Percentiles rank a stretch among this genome's conserved stretches.
These are phyloP conservation scores for Myocastor coypus DNA, from an alignment of 2,113 vertebrate species.

Conservation along the genomic window DNA sequence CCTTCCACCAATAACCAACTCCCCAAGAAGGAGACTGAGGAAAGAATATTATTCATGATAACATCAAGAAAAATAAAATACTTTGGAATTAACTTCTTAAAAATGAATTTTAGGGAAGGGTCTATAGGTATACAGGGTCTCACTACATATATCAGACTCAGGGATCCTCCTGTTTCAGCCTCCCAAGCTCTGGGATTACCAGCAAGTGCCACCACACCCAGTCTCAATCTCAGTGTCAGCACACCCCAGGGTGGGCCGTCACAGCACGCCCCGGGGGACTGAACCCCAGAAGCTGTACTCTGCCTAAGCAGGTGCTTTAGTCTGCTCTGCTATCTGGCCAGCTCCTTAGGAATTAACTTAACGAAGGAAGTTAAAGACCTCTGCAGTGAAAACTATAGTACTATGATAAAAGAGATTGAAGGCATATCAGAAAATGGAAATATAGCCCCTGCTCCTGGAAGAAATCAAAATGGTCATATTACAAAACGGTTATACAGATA, in stretches of 20 bases:
- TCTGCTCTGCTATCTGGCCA: no score
- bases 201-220: no score
- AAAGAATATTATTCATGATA: not conserved
- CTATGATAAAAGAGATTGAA: not conserved
- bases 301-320: no score
- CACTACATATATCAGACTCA: no score
- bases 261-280: no score
- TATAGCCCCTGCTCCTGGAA: not conserved
- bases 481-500: not conserved
- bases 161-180: no score
- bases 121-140: no score
- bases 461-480: not conserved
- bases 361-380: not conserved
- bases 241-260: no score
- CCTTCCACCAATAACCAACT: not conserved
- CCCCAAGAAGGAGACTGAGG: not conserved
- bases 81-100: not conserved
- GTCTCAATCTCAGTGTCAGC: no score
- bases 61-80: not conserved
- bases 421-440: not conserved
- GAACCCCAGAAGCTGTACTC: no score
- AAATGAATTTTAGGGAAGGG: no score
- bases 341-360: not conserved
- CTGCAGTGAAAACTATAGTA: not conserved
- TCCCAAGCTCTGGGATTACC: no score